Base-by-base conservation (phyloP, 2,797 vertebrate species). In the Acanthis flammea region DNA sequence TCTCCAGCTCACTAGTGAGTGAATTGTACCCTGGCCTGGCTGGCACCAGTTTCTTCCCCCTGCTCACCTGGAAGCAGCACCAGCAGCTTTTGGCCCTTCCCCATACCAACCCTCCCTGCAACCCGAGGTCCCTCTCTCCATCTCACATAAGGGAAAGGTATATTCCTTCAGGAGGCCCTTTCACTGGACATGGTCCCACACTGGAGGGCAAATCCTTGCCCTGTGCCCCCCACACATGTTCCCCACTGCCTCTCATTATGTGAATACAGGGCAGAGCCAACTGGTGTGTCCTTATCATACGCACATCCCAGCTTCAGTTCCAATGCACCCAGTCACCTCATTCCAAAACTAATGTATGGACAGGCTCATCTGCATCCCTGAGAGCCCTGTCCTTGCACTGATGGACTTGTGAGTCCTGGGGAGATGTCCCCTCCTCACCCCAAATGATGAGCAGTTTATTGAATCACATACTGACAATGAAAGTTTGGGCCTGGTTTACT, bases 261-360 rank as follows among this genome's bases (percentile, higher is more conserved):
- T 17, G 47, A 65, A 9, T 15, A 7, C 27, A 5, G 16, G 27
- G 42, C 60, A 83, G 79, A 92, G 67, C 42, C 63, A 73, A 2
- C 9, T 2, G 0, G 4, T 15, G 21, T 6, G 1, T 53, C 44
- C 60, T 21, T 30, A 41, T 50, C 50, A 17, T 6, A 3, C 1
- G 10, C 17, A 11, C 0, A 0, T 60, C 60, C 60, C 44, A 51
- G 54, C 16, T 81, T 17, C 28, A 33, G 30, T 33, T 31, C 42
- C 58, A 71, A 6, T 2, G 9, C 19, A 23, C 11, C 19, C 35
- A 37, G 17, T 5, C 7, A 24, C 11, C 41, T 60, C 62, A 14
- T n/a, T 42, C 65, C 45, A 19, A 63, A 80, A 10, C 12, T 31
- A 54, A 15, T 19, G 14, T 1, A 19, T 28, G 7, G 37, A 30